phyloP scores from a whole-genome alignment of 2,888 invertebrate species.

The Synanthedon tipuliformis region DNA sequence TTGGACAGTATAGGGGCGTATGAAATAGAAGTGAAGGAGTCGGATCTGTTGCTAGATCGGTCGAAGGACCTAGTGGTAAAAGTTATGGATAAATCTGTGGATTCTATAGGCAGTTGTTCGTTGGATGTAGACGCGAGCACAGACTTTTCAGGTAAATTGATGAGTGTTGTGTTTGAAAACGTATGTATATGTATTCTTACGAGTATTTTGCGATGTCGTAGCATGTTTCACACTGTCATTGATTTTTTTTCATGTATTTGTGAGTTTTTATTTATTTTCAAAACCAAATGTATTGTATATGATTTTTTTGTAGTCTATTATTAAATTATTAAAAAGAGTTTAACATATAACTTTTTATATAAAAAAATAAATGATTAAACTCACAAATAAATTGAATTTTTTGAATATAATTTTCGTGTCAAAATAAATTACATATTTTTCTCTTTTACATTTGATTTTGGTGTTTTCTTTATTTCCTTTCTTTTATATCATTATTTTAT shows the following conservation, averaged over 20 bases:
- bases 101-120: slow-evolving; percentile 89
- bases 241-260: slow-evolving; percentile 1
- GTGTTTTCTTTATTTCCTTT: slow-evolving; percentile 18
- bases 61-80: slow-evolving; percentile 55
- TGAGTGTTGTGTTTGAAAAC: slow-evolving; percentile 6
- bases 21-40: slow-evolving; percentile 59
- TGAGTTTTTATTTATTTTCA: neutral
- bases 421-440: slow-evolving; percentile 18
- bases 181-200: slow-evolving; percentile 15
- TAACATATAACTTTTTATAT: no score
- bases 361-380: no score
- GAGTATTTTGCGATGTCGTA: slow-evolving; percentile 19
- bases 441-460: slow-evolving; percentile 13
- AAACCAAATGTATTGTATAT: neutral
- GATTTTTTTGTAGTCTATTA: neutral
- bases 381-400: no score
- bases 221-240: slow-evolving; percentile 15
- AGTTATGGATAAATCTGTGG: slow-evolving; percentile 81
- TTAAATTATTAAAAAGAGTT: neutral
- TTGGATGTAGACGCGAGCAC: slow-evolving; percentile 84
- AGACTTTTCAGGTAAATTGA: slow-evolving; percentile 76
- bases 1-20: slow-evolving; percentile 57
- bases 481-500: slow-evolving; percentile 3
- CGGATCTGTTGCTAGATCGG: slow-evolving; percentile 45
- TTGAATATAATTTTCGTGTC: slow-evolving; percentile 4